Conservation (phyloP, 2,113 vertebrate genomes). For the Myiopsitta monachus region DNA sequence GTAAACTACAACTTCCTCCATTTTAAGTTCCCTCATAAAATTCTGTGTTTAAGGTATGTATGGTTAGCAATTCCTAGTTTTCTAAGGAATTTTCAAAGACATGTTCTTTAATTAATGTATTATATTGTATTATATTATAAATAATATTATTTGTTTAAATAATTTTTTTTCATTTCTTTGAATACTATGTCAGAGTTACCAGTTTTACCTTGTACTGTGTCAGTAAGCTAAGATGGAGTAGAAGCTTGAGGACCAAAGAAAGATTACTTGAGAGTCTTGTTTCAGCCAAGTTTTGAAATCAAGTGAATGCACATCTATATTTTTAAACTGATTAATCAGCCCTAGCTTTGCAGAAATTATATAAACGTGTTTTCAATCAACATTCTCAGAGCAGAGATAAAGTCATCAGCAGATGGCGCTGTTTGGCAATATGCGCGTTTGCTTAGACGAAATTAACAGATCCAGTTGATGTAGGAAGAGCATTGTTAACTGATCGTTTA, state of each 20-base stretch:
- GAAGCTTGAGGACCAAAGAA: neutral
- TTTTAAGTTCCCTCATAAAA: neutral
- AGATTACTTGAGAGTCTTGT: neutral
- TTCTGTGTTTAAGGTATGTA: neutral
- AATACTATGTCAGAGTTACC: neutral
- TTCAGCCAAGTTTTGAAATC: neutral
- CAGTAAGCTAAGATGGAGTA: neutral
- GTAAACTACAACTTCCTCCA: neutral
- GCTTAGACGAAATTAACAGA: neutral
- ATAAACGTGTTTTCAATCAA: neutral
- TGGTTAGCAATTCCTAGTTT: neutral
- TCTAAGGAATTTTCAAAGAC: neutral
- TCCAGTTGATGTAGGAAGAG: neutral
- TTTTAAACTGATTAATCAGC: neutral
- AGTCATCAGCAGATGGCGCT: constrained; percentile 45
- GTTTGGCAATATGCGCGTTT: neutral
- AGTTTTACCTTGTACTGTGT: neutral
- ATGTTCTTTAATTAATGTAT: neutral
- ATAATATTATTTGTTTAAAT: neutral
- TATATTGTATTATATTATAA: neutral
- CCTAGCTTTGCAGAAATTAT: neutral
- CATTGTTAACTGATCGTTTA: neutral
- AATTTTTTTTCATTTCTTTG: neutral
- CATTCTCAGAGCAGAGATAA: neutral
- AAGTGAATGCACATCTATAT: accelerated